phyloP scores from a whole-genome alignment of 2,113 vertebrate species.

The Pseudopodoces humilis region DNA sequence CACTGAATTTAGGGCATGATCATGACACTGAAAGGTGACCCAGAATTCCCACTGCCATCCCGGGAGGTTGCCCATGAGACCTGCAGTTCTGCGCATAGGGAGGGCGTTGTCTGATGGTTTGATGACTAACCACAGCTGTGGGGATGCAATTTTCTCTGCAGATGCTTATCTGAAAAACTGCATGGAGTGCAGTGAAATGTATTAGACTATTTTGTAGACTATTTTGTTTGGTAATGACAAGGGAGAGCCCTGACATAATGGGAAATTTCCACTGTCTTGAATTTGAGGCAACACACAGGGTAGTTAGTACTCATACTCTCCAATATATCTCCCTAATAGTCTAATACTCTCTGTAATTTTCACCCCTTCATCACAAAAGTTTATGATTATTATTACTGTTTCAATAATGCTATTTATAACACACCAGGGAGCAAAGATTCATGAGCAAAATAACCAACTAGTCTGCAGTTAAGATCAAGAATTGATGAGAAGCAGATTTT shows the following conservation, averaged over 20 bases:
- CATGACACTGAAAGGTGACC: not conserved
- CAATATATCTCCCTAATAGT: not conserved
- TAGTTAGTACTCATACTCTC: not conserved
- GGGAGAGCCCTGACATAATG: slow-evolving; percentile 14
- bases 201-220: not conserved
- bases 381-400: slow-evolving; percentile 52
- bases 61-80: not conserved
- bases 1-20: not conserved
- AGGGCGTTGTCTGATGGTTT: not conserved
- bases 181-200: slow-evolving; percentile 12
- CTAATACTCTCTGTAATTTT: slow-evolving; percentile 34
- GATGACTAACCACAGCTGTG: slow-evolving; percentile 41
- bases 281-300: slow-evolving; percentile 43
- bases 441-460: slow-evolving; percentile 33
- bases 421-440: slow-evolving; percentile 29
- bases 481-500: slow-evolving; percentile 61
- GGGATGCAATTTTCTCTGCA: slow-evolving; percentile 38
- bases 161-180: slow-evolving; percentile 34
- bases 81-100: accelerated
- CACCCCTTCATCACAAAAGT: slow-evolving; percentile 21
- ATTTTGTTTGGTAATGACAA: slow-evolving; percentile 44
- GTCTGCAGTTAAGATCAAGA: slow-evolving; percentile 34
- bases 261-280: slow-evolving; percentile 44
- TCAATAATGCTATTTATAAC: slow-evolving; percentile 54
- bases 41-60: not conserved